A percentile compares a stretch with the other conserved stretches of the same genome.
These are phyloP conservation scores for Delichon dasypus DNA, from an alignment of 2,797 vertebrate genomes.

Conservation along the genomic window DNA sequence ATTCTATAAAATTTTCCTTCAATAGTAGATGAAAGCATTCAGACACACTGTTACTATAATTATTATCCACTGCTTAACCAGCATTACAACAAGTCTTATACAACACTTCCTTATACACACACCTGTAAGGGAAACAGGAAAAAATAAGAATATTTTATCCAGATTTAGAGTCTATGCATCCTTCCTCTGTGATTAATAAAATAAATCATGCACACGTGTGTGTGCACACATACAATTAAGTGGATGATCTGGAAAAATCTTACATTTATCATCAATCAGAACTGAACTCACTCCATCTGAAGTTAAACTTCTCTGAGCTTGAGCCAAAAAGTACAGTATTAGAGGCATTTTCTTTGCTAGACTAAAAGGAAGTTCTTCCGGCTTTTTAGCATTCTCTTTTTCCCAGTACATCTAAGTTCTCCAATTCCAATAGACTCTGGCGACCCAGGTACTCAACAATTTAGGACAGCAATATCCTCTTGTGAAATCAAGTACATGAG, in stretches of 20 bases:
- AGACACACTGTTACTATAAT: neutral
- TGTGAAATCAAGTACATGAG: neutral
- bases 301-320: neutral
- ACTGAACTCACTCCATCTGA: neutral
- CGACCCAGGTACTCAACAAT: neutral
- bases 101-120: neutral
- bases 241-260: neutral
- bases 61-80: neutral
- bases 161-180: constrained; percentile 12
- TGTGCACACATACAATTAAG: accelerated
- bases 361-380: neutral
- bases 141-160: constrained; percentile 40
- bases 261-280: neutral
- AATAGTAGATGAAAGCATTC: neutral
- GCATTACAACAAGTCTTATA: neutral
- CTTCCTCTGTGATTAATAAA: constrained; percentile 31
- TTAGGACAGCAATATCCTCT: neutral
- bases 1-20: neutral
- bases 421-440: neutral
- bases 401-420: neutral
- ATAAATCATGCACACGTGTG: neutral
- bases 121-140: constrained; percentile 47
- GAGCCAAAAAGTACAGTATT: neutral
- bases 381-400: neutral
- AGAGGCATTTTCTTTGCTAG: neutral